Evolutionary conservation across 2,888 invertebrate genomes (phyloP), one percentile per base, ranked within the genome.

Genomic region (Diachrysia chrysitis): DNA sequence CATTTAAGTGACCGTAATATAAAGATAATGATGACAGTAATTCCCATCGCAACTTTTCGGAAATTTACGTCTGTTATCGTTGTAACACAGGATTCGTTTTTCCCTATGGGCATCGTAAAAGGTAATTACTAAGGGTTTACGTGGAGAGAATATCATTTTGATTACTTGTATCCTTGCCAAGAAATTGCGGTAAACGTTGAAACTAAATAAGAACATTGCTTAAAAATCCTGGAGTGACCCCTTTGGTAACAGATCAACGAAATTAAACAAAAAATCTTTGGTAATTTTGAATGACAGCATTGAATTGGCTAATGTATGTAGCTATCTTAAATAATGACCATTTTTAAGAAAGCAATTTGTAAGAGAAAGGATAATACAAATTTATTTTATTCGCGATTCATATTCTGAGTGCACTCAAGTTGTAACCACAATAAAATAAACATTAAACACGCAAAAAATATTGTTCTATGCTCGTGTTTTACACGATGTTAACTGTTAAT

Each of bases 401-500:
- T 19, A 21, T 19, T 0, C 19, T 12, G 10, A 51, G 19, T 21
- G 21, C 48, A 51, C 21, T 21, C 1, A 21, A 19, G n/a, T 48
- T 12, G 9, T 51, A 51, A 19, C 21, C 21, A 37, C 10, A 7
- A 63, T 25, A 21, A 51, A 53, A 63, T 63, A 21, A 60, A 60
- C 6, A 35, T 51, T 54, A 60, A 58, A 55, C 12, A 14, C 59
- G 48, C 65, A 10, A 46, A 35, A 54, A 61, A 54, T n/a, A 53
- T 12, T 55, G 19, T 64, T 56, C 25, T 9, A 16, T 48, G 17
- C 58, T 60, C 23, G 42, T 63, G 32, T 65, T 61, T 32, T 16
- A 37, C 6, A 32, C 46, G 16, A 10, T 58, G 63, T 58, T 58
- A 61, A 66, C 58, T 35, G 14, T 69, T 62, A 73, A 64, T 66